Conservation (phyloP, 2,797 vertebrate species). For the Clamator glandarius region DNA sequence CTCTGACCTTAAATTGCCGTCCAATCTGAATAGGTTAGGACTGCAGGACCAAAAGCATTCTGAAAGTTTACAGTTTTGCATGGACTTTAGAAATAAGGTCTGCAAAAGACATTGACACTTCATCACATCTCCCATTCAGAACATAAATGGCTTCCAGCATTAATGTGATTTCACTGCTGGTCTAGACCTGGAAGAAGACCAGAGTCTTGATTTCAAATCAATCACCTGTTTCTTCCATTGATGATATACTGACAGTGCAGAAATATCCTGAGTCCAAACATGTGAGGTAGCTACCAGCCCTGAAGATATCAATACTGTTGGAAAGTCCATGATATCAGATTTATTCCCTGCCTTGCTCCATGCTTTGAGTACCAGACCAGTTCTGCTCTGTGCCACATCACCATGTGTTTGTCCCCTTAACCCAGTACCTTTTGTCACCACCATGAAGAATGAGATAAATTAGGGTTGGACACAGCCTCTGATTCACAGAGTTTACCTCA, state of each 20-base stretch:
- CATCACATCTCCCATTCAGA: fast-evolving
- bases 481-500: neutral
- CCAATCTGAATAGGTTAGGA: fast-evolving
- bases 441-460: neutral
- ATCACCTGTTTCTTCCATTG: neutral
- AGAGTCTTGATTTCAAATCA: neutral
- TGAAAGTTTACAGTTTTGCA: neutral
- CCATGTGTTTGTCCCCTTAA: neutral
- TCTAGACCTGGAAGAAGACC: neutral
- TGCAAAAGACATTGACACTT: neutral
- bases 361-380: neutral
- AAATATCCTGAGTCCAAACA: neutral
- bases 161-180: neutral
- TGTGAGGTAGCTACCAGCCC: neutral
- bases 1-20: neutral
- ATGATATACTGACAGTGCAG: neutral
- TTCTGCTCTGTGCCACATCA: neutral
- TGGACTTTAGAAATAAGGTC: neutral
- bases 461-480: fast-evolving
- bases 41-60: neutral
- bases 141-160: neutral
- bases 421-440: neutral
- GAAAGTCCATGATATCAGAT: neutral
- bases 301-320: neutral
- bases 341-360: neutral